Percentiles rank a stretch among this genome's conserved stretches.
Conservation (phyloP, 2,113 vertebrate species). For the Scytalopus superciliaris region DNA sequence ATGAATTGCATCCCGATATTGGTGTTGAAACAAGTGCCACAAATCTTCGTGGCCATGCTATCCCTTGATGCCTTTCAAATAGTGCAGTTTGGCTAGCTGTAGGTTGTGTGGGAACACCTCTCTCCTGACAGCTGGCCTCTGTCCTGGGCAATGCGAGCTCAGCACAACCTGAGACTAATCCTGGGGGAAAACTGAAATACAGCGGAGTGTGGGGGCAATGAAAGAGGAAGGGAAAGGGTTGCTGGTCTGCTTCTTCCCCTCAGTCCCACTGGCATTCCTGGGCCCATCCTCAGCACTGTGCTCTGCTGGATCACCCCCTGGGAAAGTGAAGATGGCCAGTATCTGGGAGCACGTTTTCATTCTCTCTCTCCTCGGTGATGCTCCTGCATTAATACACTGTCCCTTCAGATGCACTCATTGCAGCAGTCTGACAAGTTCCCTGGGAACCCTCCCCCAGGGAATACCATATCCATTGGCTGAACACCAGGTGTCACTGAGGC, state of each 20-base stretch:
- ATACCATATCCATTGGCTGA: background rate
- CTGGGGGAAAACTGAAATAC: background rate
- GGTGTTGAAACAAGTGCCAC: background rate
- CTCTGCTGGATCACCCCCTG: rapidly evolving
- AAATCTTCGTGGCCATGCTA: background rate
- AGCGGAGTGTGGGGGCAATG: background rate
- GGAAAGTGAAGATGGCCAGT: background rate
- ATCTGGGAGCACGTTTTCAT: background rate
- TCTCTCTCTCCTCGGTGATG: background rate
- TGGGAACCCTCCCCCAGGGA: background rate
- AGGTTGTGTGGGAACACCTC: background rate
- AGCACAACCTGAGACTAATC: background rate
- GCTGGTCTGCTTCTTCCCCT: background rate
- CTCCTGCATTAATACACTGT: background rate
- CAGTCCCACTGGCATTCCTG: background rate
- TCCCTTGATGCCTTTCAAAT: background rate
- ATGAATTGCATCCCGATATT: background rate
- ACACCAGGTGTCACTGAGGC: background rate
- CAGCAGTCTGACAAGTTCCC: background rate
- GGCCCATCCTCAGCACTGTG: background rate
- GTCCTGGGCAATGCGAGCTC: background rate
- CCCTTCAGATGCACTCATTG: background rate
- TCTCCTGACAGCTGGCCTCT: background rate
- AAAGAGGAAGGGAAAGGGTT: background rate
- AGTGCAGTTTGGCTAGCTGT: background rate